A percentile compares a stretch with the other conserved stretches of the same genome.
Evolutionary conservation across 2,113 vertebrate genomes (phyloP).

Genomic region (Talpa occidentalis): DNA sequence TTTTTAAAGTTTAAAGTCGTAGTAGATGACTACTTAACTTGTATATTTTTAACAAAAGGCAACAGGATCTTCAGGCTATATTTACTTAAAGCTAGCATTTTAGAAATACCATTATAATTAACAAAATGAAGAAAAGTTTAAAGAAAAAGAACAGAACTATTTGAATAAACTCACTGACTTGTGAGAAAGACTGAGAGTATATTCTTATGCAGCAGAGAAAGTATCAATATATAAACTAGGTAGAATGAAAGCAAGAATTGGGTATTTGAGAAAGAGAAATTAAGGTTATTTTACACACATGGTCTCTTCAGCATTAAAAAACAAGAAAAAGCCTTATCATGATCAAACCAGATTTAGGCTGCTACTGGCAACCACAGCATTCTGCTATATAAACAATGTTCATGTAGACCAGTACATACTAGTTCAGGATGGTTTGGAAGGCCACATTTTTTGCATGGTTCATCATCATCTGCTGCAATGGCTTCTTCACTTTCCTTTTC

Average conservation of each 20-base stretch:
- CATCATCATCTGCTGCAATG: conserved; percentile 91
- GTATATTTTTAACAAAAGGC: not conserved
- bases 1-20: not conserved
- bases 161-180: not conserved
- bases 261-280: conserved; percentile 24
- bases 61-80: not conserved
- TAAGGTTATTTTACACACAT: not conserved
- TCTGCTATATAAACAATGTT: not conserved
- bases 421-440: conserved; percentile 98
- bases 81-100: conserved; percentile 20
- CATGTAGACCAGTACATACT: conserved; percentile 83
- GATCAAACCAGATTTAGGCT: not conserved
- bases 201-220: not conserved
- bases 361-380: not conserved
- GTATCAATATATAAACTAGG: not conserved
- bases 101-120: conserved; percentile 19
- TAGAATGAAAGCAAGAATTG: conserved; percentile 13
- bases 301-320: not conserved
- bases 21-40: conserved; percentile 27
- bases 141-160: not conserved
- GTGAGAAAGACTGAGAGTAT: not conserved
- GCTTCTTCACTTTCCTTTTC: conserved; percentile 91
- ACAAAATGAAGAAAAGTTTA: not conserved
- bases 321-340: not conserved
- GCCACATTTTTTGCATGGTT: conserved; percentile 97